A percentile compares a stretch with the other conserved stretches of the same genome.
phyloP scores from a whole-genome alignment of 2,888 invertebrate genomes.

The Graphium colonna region DNA sequence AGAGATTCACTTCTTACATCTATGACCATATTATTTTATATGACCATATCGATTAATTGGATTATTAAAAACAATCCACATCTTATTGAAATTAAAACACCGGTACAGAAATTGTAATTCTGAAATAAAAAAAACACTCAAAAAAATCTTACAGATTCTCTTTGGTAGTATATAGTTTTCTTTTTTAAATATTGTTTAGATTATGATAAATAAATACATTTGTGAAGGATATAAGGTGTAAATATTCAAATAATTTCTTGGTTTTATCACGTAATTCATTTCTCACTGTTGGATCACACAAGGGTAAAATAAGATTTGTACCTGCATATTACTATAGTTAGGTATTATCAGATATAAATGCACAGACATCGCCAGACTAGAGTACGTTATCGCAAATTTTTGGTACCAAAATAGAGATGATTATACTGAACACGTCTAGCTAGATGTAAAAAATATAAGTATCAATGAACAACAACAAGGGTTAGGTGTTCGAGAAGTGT shows the following conservation, averaged over 20 bases:
- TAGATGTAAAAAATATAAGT: conserved; percentile 79
- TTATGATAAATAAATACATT: background rate
- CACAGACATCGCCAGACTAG: conserved; percentile 39
- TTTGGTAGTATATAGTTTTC: no score
- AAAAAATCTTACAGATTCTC: no score
- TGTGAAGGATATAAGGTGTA: background rate
- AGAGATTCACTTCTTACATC: background rate
- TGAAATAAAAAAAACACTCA: no score
- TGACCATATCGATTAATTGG: background rate
- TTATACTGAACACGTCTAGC: conserved; percentile 75
- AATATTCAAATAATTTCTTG: conserved; percentile 22
- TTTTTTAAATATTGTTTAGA: conserved; percentile 9
- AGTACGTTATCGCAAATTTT: conserved; percentile 45
- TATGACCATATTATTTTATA: background rate
- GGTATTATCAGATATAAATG: conserved; percentile 15
- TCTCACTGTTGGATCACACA: conserved; percentile 37
- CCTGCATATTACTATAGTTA: conserved; percentile 23
- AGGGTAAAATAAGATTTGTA: conserved; percentile 30
- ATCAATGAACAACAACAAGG: conserved; percentile 79
- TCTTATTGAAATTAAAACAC: no score
- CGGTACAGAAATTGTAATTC: no score
- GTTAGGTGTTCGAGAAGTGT: conserved; percentile 74
- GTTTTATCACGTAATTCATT: conserved; percentile 11
- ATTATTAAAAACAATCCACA: no score
- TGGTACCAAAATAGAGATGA: conserved; percentile 77